These are phyloP conservation scores for Procavia capensis DNA, from an alignment of 2,113 vertebrate species.

Conservation along the genomic window DNA sequence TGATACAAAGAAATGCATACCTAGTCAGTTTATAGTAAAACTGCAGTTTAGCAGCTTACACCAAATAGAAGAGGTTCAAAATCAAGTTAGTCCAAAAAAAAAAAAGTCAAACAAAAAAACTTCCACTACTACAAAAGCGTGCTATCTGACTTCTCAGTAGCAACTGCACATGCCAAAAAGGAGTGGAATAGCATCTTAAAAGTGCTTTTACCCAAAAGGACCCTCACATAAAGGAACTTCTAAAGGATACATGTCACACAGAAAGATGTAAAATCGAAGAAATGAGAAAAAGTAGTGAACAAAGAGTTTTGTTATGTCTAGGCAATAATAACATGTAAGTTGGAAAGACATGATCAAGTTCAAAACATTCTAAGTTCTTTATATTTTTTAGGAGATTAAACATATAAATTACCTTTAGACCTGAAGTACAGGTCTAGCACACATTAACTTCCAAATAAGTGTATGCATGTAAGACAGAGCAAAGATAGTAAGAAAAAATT, in stretches of 20 bases:
- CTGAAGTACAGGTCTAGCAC: neutral
- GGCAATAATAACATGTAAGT: neutral
- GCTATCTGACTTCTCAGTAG: neutral
- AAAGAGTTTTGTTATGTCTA: neutral
- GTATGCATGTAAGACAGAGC: neutral
- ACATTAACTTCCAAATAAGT: neutral
- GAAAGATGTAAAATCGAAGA: neutral
- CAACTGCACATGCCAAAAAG: neutral
- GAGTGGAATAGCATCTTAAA: neutral
- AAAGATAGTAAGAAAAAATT: neutral
- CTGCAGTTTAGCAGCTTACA: neutral
- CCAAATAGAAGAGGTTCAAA: conserved; percentile 6
- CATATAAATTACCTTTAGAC: neutral
- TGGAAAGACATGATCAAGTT: neutral
- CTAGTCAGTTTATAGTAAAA: neutral
- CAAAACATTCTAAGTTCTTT: neutral
- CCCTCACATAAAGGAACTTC: neutral
- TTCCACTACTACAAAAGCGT: neutral
- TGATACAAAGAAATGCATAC: neutral
- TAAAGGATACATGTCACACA: neutral
- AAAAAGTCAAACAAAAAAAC: conserved; percentile 15
- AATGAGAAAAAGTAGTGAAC: neutral
- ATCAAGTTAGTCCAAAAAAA: neutral
- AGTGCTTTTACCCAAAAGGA: neutral
- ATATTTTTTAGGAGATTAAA: neutral